These are phyloP conservation scores for Leptopilina myrica DNA, from an alignment of 2,888 invertebrate species.

Conservation along the genomic window DNA sequence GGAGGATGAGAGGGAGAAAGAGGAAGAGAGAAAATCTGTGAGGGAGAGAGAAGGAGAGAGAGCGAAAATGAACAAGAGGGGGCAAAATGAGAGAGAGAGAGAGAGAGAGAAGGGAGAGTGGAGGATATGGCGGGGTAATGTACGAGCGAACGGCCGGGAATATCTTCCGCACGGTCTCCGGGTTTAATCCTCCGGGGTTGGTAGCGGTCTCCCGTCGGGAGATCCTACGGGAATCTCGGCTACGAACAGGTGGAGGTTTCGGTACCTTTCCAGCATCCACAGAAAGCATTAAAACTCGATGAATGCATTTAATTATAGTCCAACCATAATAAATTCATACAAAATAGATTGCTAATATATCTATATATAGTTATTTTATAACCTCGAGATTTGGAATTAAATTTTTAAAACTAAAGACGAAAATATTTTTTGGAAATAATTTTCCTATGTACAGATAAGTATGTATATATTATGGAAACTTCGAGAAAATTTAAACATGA, in stretches of 20 bases:
- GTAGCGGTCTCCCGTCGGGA: slow-evolving; percentile 28
- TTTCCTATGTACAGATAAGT: too few relatives aligned
- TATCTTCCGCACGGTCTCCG: slow-evolving; percentile 50
- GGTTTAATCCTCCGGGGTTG: slow-evolving; percentile 39
- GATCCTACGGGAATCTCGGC: slow-evolving; percentile 26
- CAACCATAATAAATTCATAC: background rate
- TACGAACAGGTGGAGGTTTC: slow-evolving; percentile 34
- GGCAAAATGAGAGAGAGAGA: slow-evolving; percentile 8
- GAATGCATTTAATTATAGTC: slow-evolving; percentile 6
- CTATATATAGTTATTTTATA: background rate
- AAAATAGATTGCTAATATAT: background rate
- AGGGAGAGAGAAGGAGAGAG: slow-evolving; percentile 24
- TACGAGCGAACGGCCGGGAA: slow-evolving; percentile 52
- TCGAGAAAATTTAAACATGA: too few relatives aligned
- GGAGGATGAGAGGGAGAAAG: slow-evolving; percentile 56
- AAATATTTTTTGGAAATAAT: too few relatives aligned
- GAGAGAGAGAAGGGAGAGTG: slow-evolving; percentile 42
- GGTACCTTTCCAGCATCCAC: background rate
- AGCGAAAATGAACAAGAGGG: slow-evolving; percentile 31
- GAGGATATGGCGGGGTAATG: slow-evolving; percentile 52
- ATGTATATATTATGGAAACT: too few relatives aligned
- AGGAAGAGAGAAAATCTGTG: slow-evolving; percentile 12
- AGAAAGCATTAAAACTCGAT: background rate
- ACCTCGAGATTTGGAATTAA: background rate
- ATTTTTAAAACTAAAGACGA: slow-evolving; percentile 35